A percentile compares a stretch with the other conserved stretches of the same genome.
phyloP scores from a whole-genome alignment of 1,140 invertebrate species.

The Drosophila mauritiana region DNA sequence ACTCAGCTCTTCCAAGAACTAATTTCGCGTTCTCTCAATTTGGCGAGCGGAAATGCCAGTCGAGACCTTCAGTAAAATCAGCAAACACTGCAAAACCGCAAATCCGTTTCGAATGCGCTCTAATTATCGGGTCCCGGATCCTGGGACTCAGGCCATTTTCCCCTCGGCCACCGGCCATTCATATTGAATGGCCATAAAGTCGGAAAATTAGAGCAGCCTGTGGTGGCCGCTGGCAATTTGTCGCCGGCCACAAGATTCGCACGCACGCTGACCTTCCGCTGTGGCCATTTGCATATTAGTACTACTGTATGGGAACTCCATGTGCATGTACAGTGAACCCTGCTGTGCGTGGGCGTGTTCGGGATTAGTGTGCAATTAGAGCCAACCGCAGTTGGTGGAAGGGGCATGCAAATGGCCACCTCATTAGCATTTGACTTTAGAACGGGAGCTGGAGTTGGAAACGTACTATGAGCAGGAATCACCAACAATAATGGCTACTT shows the following conservation, averaged over 20 bases:
- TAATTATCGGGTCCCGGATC: constrained; percentile 66
- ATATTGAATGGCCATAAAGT: constrained; percentile 58
- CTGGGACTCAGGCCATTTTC: constrained; percentile 10
- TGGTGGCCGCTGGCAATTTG: constrained; percentile 60
- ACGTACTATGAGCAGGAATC: constrained; percentile 4
- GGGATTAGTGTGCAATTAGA: constrained; percentile 74
- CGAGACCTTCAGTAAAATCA: constrained; percentile 7
- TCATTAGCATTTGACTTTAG: constrained; percentile 68
- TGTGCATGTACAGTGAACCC: constrained; percentile 16
- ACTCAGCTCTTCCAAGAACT: constrained; percentile 9
- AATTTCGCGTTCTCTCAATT: background rate
- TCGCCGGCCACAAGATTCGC: constrained; percentile 67
- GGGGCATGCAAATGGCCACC: constrained; percentile 21
- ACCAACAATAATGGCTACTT: background rate
- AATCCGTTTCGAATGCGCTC: constrained; percentile 64
- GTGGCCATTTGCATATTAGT: constrained; percentile 75
- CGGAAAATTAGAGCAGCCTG: constrained; percentile 66
- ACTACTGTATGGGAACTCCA: constrained; percentile 1
- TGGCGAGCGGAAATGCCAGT: constrained; percentile 16
- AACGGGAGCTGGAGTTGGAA: background rate
- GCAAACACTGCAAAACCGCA: constrained; percentile 48
- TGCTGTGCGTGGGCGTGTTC: constrained; percentile 61
- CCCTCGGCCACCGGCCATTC: constrained; percentile 19
- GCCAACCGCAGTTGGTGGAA: constrained; percentile 44
- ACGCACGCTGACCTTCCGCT: constrained; percentile 79